These are phyloP conservation scores for Anoplopoma fimbria DNA, from an alignment of 2,113 vertebrate species.

Conservation along the genomic window DNA sequence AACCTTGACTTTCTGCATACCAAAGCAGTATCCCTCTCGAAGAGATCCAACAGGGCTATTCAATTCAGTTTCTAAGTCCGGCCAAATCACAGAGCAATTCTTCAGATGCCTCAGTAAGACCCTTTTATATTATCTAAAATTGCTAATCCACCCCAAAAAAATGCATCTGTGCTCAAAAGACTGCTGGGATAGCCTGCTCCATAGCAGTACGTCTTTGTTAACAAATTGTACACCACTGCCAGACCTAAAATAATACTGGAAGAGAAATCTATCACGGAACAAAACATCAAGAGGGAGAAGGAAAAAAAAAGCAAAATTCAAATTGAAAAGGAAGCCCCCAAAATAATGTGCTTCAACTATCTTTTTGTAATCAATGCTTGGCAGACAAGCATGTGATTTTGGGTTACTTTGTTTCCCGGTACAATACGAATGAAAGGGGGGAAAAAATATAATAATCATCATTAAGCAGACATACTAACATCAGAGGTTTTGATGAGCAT, in stretches of 20 bases:
- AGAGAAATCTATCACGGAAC: constrained; percentile 61
- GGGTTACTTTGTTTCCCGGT: constrained; percentile 74
- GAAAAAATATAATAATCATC: constrained; percentile 71
- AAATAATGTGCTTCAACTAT: constrained; percentile 64
- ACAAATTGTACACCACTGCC: constrained; percentile 50
- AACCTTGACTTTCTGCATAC: constrained; percentile 78
- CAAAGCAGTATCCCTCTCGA: constrained; percentile 68
- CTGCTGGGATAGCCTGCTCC: constrained; percentile 32
- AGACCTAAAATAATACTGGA: constrained; percentile 53
- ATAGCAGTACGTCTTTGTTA: constrained; percentile 47
- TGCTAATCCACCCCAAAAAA: constrained; percentile 60
- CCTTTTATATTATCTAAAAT: constrained; percentile 54
- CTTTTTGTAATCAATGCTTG: constrained; percentile 80
- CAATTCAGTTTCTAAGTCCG: constrained; percentile 51
- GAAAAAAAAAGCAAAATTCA: constrained; percentile 33
- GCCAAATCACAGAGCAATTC: constrained; percentile 61
- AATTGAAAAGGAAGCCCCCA: constrained; percentile 58
- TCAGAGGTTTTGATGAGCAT: constrained; percentile 71
- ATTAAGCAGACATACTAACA: constrained; percentile 74
- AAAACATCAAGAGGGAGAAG: constrained; percentile 44
- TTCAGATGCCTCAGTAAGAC: constrained; percentile 48
- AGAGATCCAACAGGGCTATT: constrained; percentile 70
- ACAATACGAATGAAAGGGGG: constrained; percentile 59
- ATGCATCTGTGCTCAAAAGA: constrained; percentile 38
- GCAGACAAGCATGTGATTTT: constrained; percentile 74